phyloP scores from a whole-genome alignment of 2,888 invertebrate genomes.

The Lasioglossum malachurum region DNA sequence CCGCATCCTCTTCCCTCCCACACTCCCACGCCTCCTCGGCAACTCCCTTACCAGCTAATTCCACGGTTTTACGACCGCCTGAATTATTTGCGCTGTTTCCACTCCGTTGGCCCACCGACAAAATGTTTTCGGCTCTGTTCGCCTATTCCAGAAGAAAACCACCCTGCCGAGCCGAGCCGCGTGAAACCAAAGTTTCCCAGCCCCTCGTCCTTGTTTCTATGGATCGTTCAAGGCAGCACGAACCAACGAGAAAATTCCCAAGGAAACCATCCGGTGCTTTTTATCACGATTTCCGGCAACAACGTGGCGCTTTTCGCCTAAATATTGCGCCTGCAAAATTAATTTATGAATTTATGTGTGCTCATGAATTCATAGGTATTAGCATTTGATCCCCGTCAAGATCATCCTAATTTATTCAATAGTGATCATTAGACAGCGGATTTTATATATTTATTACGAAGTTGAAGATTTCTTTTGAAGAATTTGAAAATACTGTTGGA shows the following conservation, averaged over 20 bases:
- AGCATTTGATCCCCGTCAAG: not conserved
- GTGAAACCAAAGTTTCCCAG: not conserved
- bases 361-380: not conserved
- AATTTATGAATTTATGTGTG: not conserved
- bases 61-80: conserved; percentile 49
- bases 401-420: too few species aligned
- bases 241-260: conserved; percentile 1
- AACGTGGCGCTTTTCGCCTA: not conserved
- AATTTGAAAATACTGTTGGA: not conserved
- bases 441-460: too few species aligned
- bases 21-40: not conserved
- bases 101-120: not conserved
- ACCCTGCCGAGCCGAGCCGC: not conserved
- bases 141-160: not conserved
- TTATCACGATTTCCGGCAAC: not conserved
- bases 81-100: conserved; percentile 55
- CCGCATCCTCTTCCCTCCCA: conserved; percentile 32
- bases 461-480: not conserved
- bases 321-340: not conserved
- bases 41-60: conserved; percentile 26
- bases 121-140: conserved; percentile 22
- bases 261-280: not conserved
- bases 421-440: too few species aligned
- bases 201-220: not conserved
- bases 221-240: not conserved